Percentiles rank a stretch among this genome's conserved stretches.
Conservation (phyloP, 2,113 vertebrate species). For the Tragelaphus buxtoni region DNA sequence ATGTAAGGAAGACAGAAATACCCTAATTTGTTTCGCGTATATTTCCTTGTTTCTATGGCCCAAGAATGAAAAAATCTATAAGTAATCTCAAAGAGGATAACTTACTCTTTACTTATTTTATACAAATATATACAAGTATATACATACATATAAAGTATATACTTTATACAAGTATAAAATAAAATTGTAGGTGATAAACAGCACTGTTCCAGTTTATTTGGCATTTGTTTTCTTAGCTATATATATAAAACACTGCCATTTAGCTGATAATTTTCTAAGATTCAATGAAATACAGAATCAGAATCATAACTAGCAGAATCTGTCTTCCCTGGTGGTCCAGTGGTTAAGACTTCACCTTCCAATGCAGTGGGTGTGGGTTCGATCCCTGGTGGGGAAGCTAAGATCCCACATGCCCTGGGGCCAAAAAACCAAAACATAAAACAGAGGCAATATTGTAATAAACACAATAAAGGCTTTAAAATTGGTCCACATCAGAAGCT, state of each 20-base stretch:
- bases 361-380: neutral
- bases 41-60: neutral
- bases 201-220: neutral
- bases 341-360: neutral
- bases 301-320: neutral
- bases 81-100: neutral
- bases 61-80: neutral
- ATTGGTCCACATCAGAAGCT: neutral
- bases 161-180: neutral
- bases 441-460: neutral
- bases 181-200: neutral
- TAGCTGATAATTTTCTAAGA: neutral
- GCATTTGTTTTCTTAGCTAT: neutral
- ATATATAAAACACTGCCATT: neutral
- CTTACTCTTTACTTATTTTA: neutral
- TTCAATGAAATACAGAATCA: neutral
- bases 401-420: neutral
- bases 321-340: neutral
- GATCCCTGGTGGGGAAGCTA: neutral
- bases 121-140: too few species aligned
- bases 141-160: neutral
- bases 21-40: neutral
- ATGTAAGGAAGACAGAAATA: neutral
- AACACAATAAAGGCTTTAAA: neutral
- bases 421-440: neutral